Percentiles rank a stretch among this genome's conserved stretches.
phyloP scores from a whole-genome alignment of 2,797 vertebrate species.

The Columba guinea region DNA sequence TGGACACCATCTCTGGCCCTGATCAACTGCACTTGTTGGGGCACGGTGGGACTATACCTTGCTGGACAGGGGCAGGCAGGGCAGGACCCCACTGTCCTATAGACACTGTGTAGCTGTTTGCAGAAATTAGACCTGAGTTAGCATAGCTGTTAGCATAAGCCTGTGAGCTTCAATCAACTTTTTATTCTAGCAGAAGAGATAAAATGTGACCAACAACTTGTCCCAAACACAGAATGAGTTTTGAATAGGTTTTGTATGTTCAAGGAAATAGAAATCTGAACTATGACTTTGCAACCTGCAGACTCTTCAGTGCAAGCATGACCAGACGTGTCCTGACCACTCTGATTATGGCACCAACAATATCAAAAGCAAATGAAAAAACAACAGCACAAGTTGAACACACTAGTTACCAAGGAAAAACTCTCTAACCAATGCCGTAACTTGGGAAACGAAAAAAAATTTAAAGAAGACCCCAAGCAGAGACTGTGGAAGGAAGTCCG shows the following conservation, averaged over 20 bases:
- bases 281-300: background rate
- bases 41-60: accelerated
- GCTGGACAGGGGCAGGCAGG: accelerated
- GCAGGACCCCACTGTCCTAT: too few species aligned
- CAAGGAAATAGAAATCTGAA: background rate
- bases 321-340: background rate
- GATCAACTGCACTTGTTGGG: background rate
- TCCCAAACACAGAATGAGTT: background rate
- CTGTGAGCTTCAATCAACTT: background rate
- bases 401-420: background rate
- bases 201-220: background rate
- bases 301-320: background rate
- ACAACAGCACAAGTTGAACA: background rate
- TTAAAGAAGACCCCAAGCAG: background rate
- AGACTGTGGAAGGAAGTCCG: background rate
- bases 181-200: background rate
- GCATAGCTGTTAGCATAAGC: background rate
- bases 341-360: too few species aligned
- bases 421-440: background rate
- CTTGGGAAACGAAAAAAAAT: background rate
- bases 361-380: background rate
- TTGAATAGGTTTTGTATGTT: background rate
- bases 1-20: too few species aligned
- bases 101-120: background rate
- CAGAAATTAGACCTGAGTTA: background rate